Evolutionary conservation across 2,797 vertebrate genomes (phyloP), one percentile per base, ranked within the genome.

Genomic region (Melanotaenia parkinsoni): DNA sequence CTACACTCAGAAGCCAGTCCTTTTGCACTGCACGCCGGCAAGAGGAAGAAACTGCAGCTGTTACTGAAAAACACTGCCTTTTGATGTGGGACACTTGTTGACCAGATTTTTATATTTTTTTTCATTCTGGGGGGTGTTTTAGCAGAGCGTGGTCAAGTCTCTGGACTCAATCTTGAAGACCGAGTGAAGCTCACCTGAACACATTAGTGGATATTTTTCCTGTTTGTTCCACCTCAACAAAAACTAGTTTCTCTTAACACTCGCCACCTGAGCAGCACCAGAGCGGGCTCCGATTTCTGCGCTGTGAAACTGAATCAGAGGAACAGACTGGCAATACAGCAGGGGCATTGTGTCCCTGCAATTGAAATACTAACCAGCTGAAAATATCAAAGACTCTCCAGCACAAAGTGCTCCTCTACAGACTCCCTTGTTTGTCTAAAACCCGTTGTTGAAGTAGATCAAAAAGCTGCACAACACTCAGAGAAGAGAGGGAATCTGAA

Each of bases 1-100:
- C 89, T 85, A 86, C 90, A 92, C 89, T 90, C 89, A 87, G 85
- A 77, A 89, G 80, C 61, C 77, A 79, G 80, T 89, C 74, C 70
- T 47, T 83, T 87, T 75, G 87, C 88, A 73, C 76, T 84, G 78
- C 87, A 87, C 76, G 67, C 72, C 74, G 74, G 82, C 86, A 67
- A 70, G 78, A 90, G 72, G 80, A 91, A 75, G 81, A 77, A 85
- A 13, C 72, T 76, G 83, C 88, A 81, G 85, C 83, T 83, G 65
- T 85, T 58, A 69, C 74, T 82, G 43, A 57, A 78, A 33, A 74
- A 85, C 77, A 33, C 45, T 75, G 73, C 58, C 76, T 85, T 80
- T 77, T 67, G 66, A 81, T 84, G 82, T 76, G 61, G 84, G 86
- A 91, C 84, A 88, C 82, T 88, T 85, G 79, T 78, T 89, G 74